Conservation (phyloP, 2,888 invertebrate species). For the Autographa gamma region DNA sequence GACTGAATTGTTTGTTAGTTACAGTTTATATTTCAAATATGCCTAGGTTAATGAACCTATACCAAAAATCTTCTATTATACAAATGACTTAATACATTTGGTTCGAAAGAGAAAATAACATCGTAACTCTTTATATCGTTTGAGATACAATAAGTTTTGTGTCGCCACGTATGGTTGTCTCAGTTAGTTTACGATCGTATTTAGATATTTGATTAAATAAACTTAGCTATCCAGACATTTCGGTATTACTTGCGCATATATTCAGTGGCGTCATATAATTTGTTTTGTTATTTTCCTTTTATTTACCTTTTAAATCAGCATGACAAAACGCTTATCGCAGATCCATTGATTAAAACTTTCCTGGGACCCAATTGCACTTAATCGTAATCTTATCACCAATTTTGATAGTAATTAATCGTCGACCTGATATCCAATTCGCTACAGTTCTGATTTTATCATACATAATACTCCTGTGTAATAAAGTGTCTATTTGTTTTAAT, state of each 20-base stretch:
- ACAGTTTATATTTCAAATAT: neutral
- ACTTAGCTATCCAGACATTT: neutral
- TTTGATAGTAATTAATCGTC: neutral
- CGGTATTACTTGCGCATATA: neutral
- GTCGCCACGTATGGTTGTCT: constrained; percentile 21
- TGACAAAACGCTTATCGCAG: neutral
- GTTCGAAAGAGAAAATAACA: neutral
- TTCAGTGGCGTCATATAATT: neutral
- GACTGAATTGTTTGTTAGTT: neutral
- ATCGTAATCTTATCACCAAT: neutral
- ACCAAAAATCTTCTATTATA: neutral
- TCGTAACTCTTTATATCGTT: neutral
- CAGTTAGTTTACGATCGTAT: constrained; percentile 37
- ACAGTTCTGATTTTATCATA: neutral
- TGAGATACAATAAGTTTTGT: constrained; percentile 17
- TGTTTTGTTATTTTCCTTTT: neutral
- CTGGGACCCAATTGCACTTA: neutral
- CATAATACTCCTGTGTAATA: neutral
- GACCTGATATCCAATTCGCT: neutral
- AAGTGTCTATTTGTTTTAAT: constrained; percentile 14
- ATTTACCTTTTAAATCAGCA: constrained; percentile 1
- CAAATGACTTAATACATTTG: neutral
- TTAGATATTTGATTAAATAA: constrained; percentile 16
- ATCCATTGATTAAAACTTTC: neutral
- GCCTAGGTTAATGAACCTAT: neutral